phyloP scores from a whole-genome alignment of 1,140 invertebrate species.

The Metopolophium dirhodum region DNA sequence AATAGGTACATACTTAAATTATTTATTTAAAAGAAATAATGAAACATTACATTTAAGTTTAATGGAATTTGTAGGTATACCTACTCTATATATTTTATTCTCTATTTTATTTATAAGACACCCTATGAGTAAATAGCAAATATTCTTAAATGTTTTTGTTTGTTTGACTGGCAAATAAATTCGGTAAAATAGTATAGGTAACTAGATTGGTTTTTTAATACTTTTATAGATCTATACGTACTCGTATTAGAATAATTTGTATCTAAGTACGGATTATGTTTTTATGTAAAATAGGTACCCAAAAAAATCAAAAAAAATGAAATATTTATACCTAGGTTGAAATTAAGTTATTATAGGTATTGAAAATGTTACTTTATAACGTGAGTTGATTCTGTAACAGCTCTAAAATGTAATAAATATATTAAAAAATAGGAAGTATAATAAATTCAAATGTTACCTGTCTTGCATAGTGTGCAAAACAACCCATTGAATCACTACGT shows the following conservation, averaged over 20 bases:
- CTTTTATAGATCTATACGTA: too few relatives aligned
- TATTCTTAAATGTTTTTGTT: not conserved
- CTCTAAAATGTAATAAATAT: not conserved
- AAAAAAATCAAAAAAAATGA: not conserved
- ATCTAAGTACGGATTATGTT: not conserved
- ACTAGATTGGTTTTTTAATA: not conserved
- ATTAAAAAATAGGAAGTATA: not conserved
- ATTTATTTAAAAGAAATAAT: not conserved
- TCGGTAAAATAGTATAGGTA: not conserved
- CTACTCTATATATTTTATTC: not conserved
- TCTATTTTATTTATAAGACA: not conserved
- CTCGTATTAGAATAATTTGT: not conserved
- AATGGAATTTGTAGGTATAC: not conserved
- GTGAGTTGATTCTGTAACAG: not conserved
- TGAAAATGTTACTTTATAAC: not conserved
- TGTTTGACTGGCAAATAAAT: not conserved
- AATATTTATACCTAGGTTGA: not conserved
- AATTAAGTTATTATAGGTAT: not conserved
- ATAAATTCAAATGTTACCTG: constrained; percentile 68
- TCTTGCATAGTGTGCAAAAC: constrained; percentile 81
- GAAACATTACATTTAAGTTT: too few relatives aligned
- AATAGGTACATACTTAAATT: too few relatives aligned
- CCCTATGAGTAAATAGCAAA: not conserved
- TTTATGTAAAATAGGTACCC: not conserved
- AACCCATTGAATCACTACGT: constrained; percentile 87